These are phyloP conservation scores for Riptortus pedestris DNA, from an alignment of 1,140 invertebrate genomes.

Conservation along the genomic window DNA sequence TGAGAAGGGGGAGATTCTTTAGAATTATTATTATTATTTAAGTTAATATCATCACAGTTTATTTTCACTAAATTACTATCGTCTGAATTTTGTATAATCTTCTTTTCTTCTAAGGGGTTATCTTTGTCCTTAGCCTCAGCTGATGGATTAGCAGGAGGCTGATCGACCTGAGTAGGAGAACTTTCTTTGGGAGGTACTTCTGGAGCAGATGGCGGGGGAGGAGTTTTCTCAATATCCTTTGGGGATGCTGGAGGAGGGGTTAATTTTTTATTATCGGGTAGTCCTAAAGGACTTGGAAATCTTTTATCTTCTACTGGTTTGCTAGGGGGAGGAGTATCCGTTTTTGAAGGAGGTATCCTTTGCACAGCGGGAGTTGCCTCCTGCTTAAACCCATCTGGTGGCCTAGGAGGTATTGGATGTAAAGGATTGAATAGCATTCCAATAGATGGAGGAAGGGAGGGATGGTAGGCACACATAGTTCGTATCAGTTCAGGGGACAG, in stretches of 20 bases:
- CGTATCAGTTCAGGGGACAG: conserved; percentile 30
- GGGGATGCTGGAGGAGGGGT: neutral
- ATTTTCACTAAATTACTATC: conserved; percentile 13
- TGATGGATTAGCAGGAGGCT: neutral
- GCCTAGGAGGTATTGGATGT: conserved; percentile 25
- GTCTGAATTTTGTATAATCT: neutral
- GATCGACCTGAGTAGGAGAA: neutral
- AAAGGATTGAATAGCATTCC: conserved; percentile 33
- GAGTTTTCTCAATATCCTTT: neutral
- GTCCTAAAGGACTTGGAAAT: neutral
- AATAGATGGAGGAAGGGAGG: conserved; percentile 32
- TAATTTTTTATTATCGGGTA: neutral
- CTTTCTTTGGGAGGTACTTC: neutral
- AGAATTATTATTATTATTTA: conserved; percentile 14
- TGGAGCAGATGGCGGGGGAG: neutral
- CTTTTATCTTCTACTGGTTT: conserved; percentile 2
- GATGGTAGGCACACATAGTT: conserved; percentile 33
- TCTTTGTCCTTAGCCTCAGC: conserved; percentile 1
- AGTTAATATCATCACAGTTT: conserved; percentile 12
- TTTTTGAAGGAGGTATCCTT: conserved; percentile 29
- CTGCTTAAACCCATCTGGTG: conserved; percentile 21
- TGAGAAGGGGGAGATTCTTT: conserved; percentile 13
- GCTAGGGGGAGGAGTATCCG: conserved; percentile 5
- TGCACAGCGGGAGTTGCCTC: conserved; percentile 27
- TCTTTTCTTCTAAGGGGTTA: neutral